Percentiles rank a stretch among this genome's conserved stretches.
phyloP scores from a whole-genome alignment of 2,888 invertebrate genomes.

The Tanytarsus gracilentus region DNA sequence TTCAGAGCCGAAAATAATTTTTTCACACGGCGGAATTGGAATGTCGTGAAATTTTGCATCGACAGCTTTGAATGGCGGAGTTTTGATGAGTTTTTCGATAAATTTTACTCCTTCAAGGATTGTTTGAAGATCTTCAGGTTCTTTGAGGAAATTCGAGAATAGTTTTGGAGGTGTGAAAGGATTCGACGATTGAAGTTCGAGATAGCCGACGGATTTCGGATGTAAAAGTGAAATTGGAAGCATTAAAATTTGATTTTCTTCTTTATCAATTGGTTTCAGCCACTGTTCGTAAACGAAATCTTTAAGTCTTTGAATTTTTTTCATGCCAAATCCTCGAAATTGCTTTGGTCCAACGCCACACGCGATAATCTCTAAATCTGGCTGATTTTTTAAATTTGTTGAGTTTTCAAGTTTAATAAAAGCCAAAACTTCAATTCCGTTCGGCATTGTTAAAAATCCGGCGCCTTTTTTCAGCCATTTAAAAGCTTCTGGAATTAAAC shows the following conservation, averaged over 20 bases:
- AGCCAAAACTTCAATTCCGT: conserved; percentile 58
- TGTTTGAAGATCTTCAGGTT: conserved; percentile 40
- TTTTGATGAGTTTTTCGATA: conserved; percentile 49
- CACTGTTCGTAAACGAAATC: conserved; percentile 44
- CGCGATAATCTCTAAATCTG: conserved; percentile 56
- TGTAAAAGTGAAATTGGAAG: conserved; percentile 49
- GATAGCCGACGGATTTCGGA: conserved; percentile 47
- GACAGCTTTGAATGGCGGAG: conserved; percentile 50
- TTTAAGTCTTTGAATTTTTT: conserved; percentile 42
- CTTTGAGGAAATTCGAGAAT: conserved; percentile 47
- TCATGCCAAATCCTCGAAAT: conserved; percentile 46
- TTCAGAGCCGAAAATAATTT: conserved; percentile 48
- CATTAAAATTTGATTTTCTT: conserved; percentile 45
- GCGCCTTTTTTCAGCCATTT: conserved; percentile 36
- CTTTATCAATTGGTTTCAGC: conserved; percentile 43
- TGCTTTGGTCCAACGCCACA: conserved; percentile 50
- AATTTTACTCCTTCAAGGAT: conserved; percentile 46
- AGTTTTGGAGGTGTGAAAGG: conserved; percentile 48
- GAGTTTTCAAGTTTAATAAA: conserved; percentile 53
- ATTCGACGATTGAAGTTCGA: conserved; percentile 46
- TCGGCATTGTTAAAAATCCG: conserved; percentile 48
- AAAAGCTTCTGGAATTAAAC: neutral
- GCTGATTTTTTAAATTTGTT: conserved; percentile 47
- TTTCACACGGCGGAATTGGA: conserved; percentile 46
- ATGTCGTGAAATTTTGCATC: conserved; percentile 48